Base-by-base conservation (phyloP, 2,888 invertebrate genomes). In the Thereva unica region DNA sequence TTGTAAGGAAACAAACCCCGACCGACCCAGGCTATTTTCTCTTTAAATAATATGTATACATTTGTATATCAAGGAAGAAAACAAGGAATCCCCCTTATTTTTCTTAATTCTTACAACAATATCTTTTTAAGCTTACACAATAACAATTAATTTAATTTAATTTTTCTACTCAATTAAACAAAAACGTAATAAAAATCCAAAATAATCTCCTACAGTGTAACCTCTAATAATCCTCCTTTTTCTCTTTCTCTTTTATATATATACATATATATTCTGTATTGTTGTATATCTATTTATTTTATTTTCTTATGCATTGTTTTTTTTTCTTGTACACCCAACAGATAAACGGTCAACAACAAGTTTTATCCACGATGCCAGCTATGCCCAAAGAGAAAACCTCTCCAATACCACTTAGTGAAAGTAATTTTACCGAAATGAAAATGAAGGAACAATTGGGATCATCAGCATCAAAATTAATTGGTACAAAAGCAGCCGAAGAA, bases 341-440 rank as follows among this genome's bases (percentile, higher is more conserved):
- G 76, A 74, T 74, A 73, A 76, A 74, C 74, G 74, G 77, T 74
- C 74, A 74, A 72, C 75, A 76, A 67, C 74, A 75, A 68, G 73
- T 74, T 69, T 70, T 71, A 64, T 72, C 74, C 72, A 78, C 76
- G 74, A 80, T 80, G 79, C 79, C 80, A 78, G 78, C 80, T 73
- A 80, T 80, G 80, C 77, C 80, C 75, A 79, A 80, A 75, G 80
- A 80, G 72, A 79, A 80, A 76, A 73, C 78, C 64, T 76, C 78
- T 68, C 75, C 78, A 72, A 75, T 80, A 70, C 76, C 79, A 71
- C 70, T 79, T 71, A 76, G 71, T 71, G 79, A 79, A 72, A 74
- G 74, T 72, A 77, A 77, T 74, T 78, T 75, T 72, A 71, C 73
- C 63, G 76, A 78, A 71, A 71, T 78, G 34, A 71, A 70, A 64